These are phyloP conservation scores for Nothura maculosa DNA, from an alignment of 2,797 vertebrate species.

Conservation along the genomic window DNA sequence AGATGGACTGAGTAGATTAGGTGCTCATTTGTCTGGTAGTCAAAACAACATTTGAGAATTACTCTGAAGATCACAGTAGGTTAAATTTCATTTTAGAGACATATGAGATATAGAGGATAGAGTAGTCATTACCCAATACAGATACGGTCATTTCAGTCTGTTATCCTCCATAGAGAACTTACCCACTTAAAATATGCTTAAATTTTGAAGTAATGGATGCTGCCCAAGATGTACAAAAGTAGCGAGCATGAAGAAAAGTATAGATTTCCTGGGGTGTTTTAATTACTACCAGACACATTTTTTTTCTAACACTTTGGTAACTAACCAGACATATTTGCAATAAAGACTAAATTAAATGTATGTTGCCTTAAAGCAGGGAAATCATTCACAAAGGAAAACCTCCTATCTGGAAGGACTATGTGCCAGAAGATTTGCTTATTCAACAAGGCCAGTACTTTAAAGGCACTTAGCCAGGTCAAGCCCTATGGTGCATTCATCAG, in stretches of 20 bases:
- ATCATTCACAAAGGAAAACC: not conserved
- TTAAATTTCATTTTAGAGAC: not conserved
- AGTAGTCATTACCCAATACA: not conserved
- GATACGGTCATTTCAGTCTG: not conserved
- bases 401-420: not conserved
- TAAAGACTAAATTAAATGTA: not conserved
- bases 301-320: not conserved
- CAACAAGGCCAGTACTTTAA: not conserved
- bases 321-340: not conserved
- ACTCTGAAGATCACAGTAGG: not conserved
- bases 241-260: not conserved
- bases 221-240: not conserved
- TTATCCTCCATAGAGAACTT: not conserved
- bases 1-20: not conserved
- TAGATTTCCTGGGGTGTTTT: not conserved
- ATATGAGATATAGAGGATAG: not conserved
- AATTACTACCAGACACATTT: not conserved
- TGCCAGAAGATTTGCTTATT: not conserved
- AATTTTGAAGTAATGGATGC: not conserved
- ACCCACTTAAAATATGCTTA: not conserved
- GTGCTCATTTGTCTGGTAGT: not conserved
- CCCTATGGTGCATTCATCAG: not conserved
- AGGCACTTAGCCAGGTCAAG: conserved; percentile 5
- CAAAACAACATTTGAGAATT: not conserved
- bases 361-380: not conserved